Base-by-base conservation (phyloP, 2,113 vertebrate genomes). In the Platanista minor region DNA sequence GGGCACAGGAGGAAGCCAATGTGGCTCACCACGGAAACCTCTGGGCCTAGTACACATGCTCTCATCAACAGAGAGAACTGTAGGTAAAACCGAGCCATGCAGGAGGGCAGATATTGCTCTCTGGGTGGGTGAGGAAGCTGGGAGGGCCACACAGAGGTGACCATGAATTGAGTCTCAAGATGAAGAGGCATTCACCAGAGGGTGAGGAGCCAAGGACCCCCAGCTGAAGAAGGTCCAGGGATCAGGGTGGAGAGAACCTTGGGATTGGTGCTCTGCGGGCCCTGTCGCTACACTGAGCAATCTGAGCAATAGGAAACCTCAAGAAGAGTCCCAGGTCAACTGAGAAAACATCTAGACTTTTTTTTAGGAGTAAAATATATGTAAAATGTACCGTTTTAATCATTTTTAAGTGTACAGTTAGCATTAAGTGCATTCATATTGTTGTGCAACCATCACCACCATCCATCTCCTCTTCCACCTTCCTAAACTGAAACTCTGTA, bases 81-180 rank as follows among this genome's bases (percentile, higher is more conserved):
- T 1, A 5, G 54, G 10, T 33, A 2, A 10, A 31, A 14, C 9
- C 3, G 2, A 14, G 46, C 52, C 49, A 57, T 23, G 59, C 0
- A 57, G n/a, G 69, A 54, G n/a, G 69, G 3, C 4, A 71, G 75
- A 18, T 13, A 49, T 31, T 41, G 36, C 8, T 21, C 61, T 41
- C 25, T 27, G 11, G 52, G 33, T n/a, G 12, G 14, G 27, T 49
- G 46, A 69, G 91, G 46, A 77, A 49, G 20, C 23, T 81, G 13
- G 33, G 64, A 66, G 31, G 77, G n/a, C 5, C 43, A 43, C 36
- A 18, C 11, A 46, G 61, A 72, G 59, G 41, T 17, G 62, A 57
- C 41, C 21, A 49, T 15, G 49, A 77, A 39, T 36, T 69, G 78
- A 85, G 21, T 74, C 59, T 90, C 80, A 64, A 74, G 31, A 62